Evolutionary conservation across 2,797 vertebrate species (phyloP), one percentile per base, ranked within the genome.

Genomic region (Rhynchotus rufescens): DNA sequence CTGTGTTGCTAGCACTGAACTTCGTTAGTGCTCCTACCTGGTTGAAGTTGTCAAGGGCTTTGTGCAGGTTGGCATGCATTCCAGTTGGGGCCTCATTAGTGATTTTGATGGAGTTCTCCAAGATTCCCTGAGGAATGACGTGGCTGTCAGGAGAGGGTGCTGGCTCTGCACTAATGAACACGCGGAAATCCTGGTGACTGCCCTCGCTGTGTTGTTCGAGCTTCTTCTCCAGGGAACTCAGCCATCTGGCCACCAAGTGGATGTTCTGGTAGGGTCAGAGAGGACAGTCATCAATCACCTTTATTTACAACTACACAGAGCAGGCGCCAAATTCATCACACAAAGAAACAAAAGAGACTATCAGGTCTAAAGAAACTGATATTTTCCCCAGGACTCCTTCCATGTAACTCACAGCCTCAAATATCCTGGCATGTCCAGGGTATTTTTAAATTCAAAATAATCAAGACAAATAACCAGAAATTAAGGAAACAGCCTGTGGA

Each of bases 31-130:
- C 22, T 81, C 76, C 52, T 96, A 99, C 99, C 99, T 99, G 99
- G 94, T 90, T 99, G 96, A 99, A 99, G 97, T 98, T 99, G 97
- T 99, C 99, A 40, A 99, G 97, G 52, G 99, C 99, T 94, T 98
- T 99, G 98, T 99, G 99, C 87, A 99, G 98, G 97, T 99, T 99
- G 77, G 99, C 99, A 0, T 98, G 98, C 98, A 99, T 99, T 75
- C 99, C 99, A 0, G 98, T 98, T 0, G 99, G 99, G 0, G 99
- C 98, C 65, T 99, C 99, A 0, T 97, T 99, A 95, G 99, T 99
- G 97, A 99, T 98, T 95, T 99, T 99, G 95, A 99, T 98, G 93
- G 98, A 98, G 96, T 98, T 99, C 88, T 99, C 98, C 83, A 99
- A 98, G 96, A 99, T 99, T 52, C 99, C 99, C 95, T 99, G 99